Evolutionary conservation across 2,888 invertebrate species (phyloP), one percentile per base, ranked within the genome.

Genomic region (Busseola fusca): DNA sequence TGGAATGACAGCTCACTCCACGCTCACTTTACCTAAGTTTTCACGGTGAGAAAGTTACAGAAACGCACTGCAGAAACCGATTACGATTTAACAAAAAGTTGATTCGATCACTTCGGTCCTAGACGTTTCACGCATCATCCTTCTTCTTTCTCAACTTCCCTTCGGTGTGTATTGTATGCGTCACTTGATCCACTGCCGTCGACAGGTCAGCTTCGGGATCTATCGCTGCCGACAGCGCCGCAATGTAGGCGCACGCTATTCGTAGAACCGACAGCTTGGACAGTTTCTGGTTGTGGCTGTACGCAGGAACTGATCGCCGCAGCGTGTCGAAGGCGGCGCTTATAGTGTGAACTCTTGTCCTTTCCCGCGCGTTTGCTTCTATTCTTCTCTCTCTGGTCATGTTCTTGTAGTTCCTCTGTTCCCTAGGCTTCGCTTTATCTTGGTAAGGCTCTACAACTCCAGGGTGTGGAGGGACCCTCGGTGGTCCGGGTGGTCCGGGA

Each of bases 311-410:
- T 0, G 98, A 96, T 74, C 96, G 96, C 59, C 99, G 96, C 16
- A 99, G 94, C 0, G 98, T 98, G 83, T 99, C 99, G 90, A 99
- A 99, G 0, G 99, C 99, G 0, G 99, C 99, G 88, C 98, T 98
- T 82, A 99, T 99, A 1, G 99, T 99, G 91, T 99, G 99, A 0
- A 99, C 99, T 66, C 99, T 96, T 10, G 99, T 98, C 74, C 99
- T 94, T 90, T 99, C 99, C 9, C 99, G 96, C 0, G 99, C 99
- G 89, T 99, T 99, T 0, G 99, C 99, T 91, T 99, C 99, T 88
- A 99, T 98, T 81, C 99, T 96, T 83, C 99, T 95, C 90, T 99
- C 99, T 30, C 98, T 96, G 0, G 98, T 99, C 98, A 99, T 99
- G 91, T 98, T 99, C 90, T 99, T 99, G 93, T 99, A 99, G 91